phyloP scores from a whole-genome alignment of 1,140 invertebrate genomes.

The Trinorchestia longiramus region DNA sequence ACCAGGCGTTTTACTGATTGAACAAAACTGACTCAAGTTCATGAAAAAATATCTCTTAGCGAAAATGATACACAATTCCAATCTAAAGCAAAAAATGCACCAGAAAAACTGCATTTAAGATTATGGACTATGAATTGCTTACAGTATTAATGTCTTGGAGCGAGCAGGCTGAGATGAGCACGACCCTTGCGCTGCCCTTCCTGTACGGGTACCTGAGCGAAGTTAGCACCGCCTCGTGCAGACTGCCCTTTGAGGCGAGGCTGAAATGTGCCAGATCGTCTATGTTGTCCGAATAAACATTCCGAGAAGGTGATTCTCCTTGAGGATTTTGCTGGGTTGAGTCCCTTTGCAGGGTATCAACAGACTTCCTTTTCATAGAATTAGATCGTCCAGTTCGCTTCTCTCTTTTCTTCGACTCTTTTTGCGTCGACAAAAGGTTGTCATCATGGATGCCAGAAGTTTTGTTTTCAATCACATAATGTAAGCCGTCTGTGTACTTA shows the following conservation, averaged over 20 bases:
- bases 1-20: too few species aligned
- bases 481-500: neutral
- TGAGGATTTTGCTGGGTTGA: neutral
- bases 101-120: neutral
- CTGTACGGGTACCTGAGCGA: slow-evolving; percentile 26
- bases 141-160: slow-evolving; percentile 28
- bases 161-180: slow-evolving; percentile 29
- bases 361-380: neutral
- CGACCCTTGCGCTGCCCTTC: slow-evolving; percentile 21
- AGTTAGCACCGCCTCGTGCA: slow-evolving; percentile 14
- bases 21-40: too few species aligned
- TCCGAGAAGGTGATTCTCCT: neutral
- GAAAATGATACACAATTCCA: too few species aligned
- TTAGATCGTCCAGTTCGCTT: neutral
- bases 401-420: neutral
- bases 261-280: slow-evolving; percentile 25
- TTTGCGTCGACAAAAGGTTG: neutral
- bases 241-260: neutral
- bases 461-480: neutral
- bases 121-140: neutral
- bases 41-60: too few species aligned
- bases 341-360: neutral
- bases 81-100: too few species aligned
- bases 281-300: slow-evolving; percentile 4
- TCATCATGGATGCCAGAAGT: neutral